These are phyloP conservation scores for Muscicapa striata DNA, from an alignment of 2,797 vertebrate species.

Conservation along the genomic window DNA sequence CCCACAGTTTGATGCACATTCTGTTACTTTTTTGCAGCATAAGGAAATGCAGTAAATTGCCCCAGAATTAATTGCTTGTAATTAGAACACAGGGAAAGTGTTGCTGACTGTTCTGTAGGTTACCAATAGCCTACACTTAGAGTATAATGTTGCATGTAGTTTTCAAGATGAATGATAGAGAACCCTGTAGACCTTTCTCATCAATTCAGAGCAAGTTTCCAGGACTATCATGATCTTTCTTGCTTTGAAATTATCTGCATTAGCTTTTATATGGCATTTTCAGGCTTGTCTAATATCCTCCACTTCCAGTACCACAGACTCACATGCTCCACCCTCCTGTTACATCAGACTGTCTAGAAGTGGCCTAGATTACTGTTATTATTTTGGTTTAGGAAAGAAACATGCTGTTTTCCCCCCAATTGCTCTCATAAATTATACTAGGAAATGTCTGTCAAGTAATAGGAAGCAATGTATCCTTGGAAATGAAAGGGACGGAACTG, in stretches of 20 bases:
- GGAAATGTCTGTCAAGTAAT: constrained; percentile 27
- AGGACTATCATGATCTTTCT: neutral
- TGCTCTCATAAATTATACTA: constrained; percentile 10
- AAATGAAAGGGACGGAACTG: constrained; percentile 27
- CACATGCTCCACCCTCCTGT: neutral
- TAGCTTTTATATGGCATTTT: neutral
- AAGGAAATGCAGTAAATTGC: neutral
- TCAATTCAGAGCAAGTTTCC: neutral
- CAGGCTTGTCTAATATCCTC: neutral
- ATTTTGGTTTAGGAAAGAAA: constrained; percentile 11
- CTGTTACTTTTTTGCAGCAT: neutral
- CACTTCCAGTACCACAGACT: neutral
- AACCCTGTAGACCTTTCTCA: neutral
- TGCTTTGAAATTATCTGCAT: neutral
- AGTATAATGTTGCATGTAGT: neutral
- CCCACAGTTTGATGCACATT: neutral
- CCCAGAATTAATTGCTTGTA: neutral
- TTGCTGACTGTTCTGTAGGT: neutral
- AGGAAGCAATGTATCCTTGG: constrained; percentile 4
- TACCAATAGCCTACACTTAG: neutral
- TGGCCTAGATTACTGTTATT: constrained; percentile 27
- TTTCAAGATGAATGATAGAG: neutral
- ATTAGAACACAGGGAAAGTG: neutral
- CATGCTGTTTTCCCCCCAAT: neutral
- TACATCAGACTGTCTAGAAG: neutral